Base-by-base conservation (phyloP, 2,797 vertebrate genomes). In the Ibycter americanus region DNA sequence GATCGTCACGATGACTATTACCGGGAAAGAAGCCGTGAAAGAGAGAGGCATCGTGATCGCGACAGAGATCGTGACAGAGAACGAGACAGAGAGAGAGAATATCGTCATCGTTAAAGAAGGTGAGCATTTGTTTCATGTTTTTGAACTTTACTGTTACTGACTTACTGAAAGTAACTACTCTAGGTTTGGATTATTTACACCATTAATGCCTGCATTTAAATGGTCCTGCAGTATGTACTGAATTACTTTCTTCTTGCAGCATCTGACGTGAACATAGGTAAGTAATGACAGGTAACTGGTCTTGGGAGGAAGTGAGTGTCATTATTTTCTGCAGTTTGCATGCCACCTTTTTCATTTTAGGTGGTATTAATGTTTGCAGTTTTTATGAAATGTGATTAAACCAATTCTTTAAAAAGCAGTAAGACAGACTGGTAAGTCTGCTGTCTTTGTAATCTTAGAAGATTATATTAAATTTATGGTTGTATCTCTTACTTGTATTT, bases 1-100 rank as follows among this genome's bases (percentile, higher is more conserved):
- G 99, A 99, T 95, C 98, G 99, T 8, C 99, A 99, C 2, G 99
- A 99, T 92, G 99, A 99, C 97, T 99, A 99, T 94, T 99, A 99
- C 93, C 98, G 99, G 83, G 99, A 99, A 96, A 99, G 99, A 91
- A 99, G 99, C 97, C 99, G 99, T 12, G 99, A 99, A 84, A 97
- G 99, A 5, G 99, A 99, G 97, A 98, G 99, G 80, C 99, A 99
- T 44, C 99, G 99, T 1, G 99, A 99, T 95, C 98, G 99, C 5
- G 99, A 99, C 59, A 97, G 99, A 0, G 99, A 99, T 95, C 98
- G 99, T 0, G 99, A 99, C 91, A 98, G 99, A 14, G 99, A 99
- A 32, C 98, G 99, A 5, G 99, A 99, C 97, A 98, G 99, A 93
- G 99, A 99, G 96, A 98, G 99, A 47, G 99, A 99, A 40, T 99